Conservation (phyloP, 2,888 invertebrate species). For the Mamestra brassicae region DNA sequence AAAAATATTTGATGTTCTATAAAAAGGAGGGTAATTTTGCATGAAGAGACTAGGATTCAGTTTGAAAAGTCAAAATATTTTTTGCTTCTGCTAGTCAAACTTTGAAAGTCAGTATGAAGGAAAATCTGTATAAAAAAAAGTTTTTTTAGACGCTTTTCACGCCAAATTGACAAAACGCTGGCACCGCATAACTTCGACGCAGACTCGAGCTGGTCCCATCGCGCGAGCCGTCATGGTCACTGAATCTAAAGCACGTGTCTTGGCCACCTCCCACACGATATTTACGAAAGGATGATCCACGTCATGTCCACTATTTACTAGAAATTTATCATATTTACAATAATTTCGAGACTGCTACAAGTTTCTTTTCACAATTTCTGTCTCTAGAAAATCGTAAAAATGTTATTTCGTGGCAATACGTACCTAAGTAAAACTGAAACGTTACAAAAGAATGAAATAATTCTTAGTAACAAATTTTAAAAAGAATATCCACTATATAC, state of each 20-base stretch:
- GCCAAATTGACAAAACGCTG: not conserved
- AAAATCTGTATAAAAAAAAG: not conserved
- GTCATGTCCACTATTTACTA: conserved; percentile 5
- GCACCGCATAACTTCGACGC: not conserved
- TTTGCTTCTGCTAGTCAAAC: not conserved
- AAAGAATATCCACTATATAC: too few relatives aligned
- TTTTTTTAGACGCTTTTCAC: not conserved
- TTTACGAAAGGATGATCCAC: conserved; percentile 10
- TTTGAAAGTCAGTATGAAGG: too few relatives aligned
- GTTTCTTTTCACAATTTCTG: not conserved
- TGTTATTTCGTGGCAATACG: too few relatives aligned
- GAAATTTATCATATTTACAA: not conserved
- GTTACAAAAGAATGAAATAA: not conserved
- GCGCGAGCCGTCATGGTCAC: conserved; percentile 43
- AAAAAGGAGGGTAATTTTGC: not conserved
- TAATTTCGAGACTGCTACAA: not conserved
- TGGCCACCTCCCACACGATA: not conserved
- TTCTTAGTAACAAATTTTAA: not conserved
- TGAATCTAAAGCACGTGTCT: conserved; percentile 39
- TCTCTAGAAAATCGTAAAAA: too few relatives aligned
- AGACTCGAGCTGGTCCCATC: not conserved
- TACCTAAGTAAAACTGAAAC: not conserved
- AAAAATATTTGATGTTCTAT: not conserved
- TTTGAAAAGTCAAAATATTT: not conserved
- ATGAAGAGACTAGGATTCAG: not conserved